Conservation (phyloP, 2,113 vertebrate species). For the Saiga tatarica region DNA sequence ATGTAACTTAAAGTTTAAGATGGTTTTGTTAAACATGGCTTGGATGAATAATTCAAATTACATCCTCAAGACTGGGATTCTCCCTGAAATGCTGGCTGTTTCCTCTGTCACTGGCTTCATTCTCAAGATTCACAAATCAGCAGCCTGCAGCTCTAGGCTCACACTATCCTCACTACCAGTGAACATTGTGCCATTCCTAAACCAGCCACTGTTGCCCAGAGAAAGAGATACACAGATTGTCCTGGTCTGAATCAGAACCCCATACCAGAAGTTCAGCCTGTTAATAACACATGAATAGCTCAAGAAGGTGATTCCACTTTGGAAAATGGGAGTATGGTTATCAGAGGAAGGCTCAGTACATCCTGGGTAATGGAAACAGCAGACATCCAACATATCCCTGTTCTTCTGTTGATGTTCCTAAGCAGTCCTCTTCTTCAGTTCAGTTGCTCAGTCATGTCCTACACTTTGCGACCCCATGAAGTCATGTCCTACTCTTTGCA, state of each 20-base stretch:
- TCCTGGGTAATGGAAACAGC: neutral
- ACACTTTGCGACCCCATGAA: no score
- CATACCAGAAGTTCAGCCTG: neutral
- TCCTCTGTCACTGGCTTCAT: neutral
- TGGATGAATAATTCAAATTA: neutral
- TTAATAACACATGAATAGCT: neutral
- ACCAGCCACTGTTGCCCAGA: neutral
- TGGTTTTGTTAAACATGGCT: neutral
- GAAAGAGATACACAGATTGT: neutral
- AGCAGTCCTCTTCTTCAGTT: neutral
- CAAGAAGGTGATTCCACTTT: neutral
- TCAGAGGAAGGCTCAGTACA: neutral
- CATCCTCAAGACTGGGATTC: neutral
- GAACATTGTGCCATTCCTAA: neutral
- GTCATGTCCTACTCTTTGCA: accelerated
- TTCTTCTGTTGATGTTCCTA: neutral
- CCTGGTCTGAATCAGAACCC: neutral
- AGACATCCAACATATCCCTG: neutral
- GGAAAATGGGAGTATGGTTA: neutral
- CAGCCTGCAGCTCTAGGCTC: neutral
- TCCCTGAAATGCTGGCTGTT: neutral
- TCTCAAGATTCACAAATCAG: neutral
- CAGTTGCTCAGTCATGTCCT: no score
- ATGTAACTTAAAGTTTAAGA: neutral
- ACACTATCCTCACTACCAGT: neutral